Conservation (phyloP, 30 jellyfish, hydroid and myxozoan species). For the Catostylus mosaicus region DNA sequence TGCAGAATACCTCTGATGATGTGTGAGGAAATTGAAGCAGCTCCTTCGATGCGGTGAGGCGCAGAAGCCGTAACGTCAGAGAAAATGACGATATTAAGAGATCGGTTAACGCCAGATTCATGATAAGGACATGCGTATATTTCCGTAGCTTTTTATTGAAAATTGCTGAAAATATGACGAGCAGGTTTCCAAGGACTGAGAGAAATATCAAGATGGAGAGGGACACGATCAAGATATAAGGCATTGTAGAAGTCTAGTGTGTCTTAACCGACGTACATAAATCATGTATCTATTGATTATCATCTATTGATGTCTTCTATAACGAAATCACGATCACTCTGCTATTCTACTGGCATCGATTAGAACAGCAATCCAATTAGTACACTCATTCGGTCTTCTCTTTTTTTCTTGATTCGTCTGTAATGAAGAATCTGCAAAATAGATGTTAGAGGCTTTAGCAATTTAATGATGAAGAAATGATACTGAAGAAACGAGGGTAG, state of each 20-base stretch:
- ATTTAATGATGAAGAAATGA: too few species aligned
- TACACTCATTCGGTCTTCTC: too few species aligned
- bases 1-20: slow-evolving; percentile 44
- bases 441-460: too few species aligned
- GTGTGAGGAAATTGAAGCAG: not conserved
- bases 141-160: slow-evolving; percentile 49
- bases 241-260: not conserved
- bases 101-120: slow-evolving; percentile 71
- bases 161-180: slow-evolving; percentile 48
- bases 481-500: too few species aligned
- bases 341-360: not conserved
- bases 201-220: slow-evolving; percentile 31
- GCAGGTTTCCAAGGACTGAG: slow-evolving; percentile 49
- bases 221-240: not conserved
- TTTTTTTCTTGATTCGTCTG: too few species aligned
- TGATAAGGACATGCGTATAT: slow-evolving; percentile 49
- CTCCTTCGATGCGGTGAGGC: not conserved
- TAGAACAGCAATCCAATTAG: too few species aligned
- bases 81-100: slow-evolving; percentile 45
- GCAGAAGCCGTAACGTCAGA: slow-evolving; percentile 50
- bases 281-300: too few species aligned
- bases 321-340: too few species aligned
- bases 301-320: too few species aligned
- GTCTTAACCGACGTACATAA: not conserved
- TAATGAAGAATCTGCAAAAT: too few species aligned